A percentile compares a stretch with the other conserved stretches of the same genome.
Evolutionary conservation across 2,797 vertebrate genomes (phyloP).

Genomic region (Ambastaia sidthimunki): DNA sequence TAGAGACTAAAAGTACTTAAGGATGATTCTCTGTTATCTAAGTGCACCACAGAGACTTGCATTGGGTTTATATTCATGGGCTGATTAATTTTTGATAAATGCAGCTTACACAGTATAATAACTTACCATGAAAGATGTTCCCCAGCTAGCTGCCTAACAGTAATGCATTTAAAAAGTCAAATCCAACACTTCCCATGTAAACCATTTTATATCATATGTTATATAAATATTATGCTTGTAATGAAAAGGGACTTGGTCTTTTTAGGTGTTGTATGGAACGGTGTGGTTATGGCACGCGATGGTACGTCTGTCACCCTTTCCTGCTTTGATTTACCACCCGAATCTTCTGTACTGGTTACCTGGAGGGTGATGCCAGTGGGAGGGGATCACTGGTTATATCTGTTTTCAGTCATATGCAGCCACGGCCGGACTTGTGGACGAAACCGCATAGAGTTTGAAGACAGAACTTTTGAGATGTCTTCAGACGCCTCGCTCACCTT

Average conservation of each 20-base stretch:
- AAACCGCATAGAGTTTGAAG: constrained; percentile 61
- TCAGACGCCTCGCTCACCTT: constrained; percentile 73
- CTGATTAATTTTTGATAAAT: constrained; percentile 20
- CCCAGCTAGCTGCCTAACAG: not conserved
- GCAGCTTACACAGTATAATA: not conserved
- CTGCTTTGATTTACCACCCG: constrained; percentile 63
- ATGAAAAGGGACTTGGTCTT: not conserved
- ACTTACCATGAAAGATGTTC: not conserved
- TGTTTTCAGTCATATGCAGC: constrained; percentile 66
- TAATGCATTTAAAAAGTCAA: not conserved
- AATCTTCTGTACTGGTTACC: constrained; percentile 58
- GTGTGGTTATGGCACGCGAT: constrained; percentile 68
- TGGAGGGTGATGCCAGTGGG: constrained; percentile 67
- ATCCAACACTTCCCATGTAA: not conserved
- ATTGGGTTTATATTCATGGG: constrained; percentile 6
- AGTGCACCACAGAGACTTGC: constrained; percentile 1
- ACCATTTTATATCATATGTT: not conserved
- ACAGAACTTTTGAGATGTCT: constrained; percentile 64
- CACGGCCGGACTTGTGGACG: constrained; percentile 48
- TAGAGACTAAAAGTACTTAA: constrained; percentile 10
- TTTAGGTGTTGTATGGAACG: constrained; percentile 64
- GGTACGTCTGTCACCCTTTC: constrained; percentile 61
- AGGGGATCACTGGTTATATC: constrained; percentile 61
- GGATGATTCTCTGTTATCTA: not conserved
- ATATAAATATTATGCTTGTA: not conserved